Evolutionary conservation across 2,797 vertebrate species (phyloP).

Genomic region (Etheostoma perlongum): DNA sequence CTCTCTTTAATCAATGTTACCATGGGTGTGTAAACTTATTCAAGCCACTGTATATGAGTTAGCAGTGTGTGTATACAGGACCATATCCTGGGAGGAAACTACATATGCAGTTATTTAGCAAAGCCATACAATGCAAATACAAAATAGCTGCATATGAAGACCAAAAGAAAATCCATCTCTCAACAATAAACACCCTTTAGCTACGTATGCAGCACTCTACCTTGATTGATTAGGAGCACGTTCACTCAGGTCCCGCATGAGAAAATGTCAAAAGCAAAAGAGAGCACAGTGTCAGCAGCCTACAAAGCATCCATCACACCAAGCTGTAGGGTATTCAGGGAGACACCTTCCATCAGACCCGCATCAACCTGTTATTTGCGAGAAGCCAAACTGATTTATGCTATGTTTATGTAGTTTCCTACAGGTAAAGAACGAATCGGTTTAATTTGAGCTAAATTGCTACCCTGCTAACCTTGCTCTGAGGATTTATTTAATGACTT

Average conservation of each 20-base stretch:
- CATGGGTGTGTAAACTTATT: too few relatives aligned
- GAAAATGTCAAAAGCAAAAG: constrained; percentile 28
- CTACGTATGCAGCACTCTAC: not conserved
- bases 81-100: not conserved
- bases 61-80: not conserved
- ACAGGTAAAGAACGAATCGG: not conserved
- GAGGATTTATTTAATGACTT: constrained; percentile 22
- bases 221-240: constrained; percentile 31
- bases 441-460: constrained; percentile 21
- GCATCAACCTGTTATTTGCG: constrained; percentile 59
- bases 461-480: not conserved
- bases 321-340: constrained; percentile 42
- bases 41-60: too few relatives aligned
- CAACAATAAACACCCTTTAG: constrained; percentile 7
- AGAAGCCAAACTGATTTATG: constrained; percentile 31
- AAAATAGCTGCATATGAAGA: not conserved
- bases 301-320: constrained; percentile 18
- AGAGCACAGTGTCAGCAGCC: constrained; percentile 5
- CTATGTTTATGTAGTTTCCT: constrained; percentile 21
- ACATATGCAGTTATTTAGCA: not conserved
- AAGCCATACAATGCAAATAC: not conserved
- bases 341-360: constrained; percentile 45
- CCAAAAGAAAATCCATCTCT: not conserved
- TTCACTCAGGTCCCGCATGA: constrained; percentile 15
- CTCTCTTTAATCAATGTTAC: too few relatives aligned